Evolutionary conservation across 2,113 vertebrate species (phyloP), one percentile per base, ranked within the genome.

Genomic region (Scatophagus argus): DNA sequence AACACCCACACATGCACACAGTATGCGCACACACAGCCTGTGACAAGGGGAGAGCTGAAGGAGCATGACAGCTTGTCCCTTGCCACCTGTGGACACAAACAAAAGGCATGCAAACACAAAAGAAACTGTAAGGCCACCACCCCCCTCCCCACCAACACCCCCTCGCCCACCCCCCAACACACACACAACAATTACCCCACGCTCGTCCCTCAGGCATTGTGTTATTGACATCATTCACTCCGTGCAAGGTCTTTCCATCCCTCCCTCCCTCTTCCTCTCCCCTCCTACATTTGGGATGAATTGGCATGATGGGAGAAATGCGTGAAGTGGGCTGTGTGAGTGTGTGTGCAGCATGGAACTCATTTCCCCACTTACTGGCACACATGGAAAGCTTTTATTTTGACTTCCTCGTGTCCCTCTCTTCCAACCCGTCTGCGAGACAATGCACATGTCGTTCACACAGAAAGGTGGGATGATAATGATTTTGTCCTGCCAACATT

Each of bases 221-320:
- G 85, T 90, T 85, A 90, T 88, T 91, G 88, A 89, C 91, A 92
- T 91, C 84, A 88, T 79, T 89, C 79, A 67, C 84, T 92, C 77
- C 78, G 21, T 88, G 77, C 84, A 84, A 90, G 87, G 85, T 86
- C 89, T 91, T 90, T 84, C 83, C 82, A 83, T 80, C 62, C 74
- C 36, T 69, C 60, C 31, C 58, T 16, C 34, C 46, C 39, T 32
- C 65, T 47, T 38, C 39, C 56, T 1, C 62, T 27, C 56, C 43
- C 49, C 36, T 51, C 65, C 75, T 76, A 71, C 85, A 87, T 88
- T 91, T 88, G 81, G 72, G 79, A 91, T 74, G 84, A 82, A 87
- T 85, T 87, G 88, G 84, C 81, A 87, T 64, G 70, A 89, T 85
- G 65, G 76, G 69, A 88, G 85, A 82, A 87, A 82, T 54, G 85